These are phyloP conservation scores for Marcusenius ussheri DNA, from an alignment of 2,113 vertebrate species.

Conservation along the genomic window DNA sequence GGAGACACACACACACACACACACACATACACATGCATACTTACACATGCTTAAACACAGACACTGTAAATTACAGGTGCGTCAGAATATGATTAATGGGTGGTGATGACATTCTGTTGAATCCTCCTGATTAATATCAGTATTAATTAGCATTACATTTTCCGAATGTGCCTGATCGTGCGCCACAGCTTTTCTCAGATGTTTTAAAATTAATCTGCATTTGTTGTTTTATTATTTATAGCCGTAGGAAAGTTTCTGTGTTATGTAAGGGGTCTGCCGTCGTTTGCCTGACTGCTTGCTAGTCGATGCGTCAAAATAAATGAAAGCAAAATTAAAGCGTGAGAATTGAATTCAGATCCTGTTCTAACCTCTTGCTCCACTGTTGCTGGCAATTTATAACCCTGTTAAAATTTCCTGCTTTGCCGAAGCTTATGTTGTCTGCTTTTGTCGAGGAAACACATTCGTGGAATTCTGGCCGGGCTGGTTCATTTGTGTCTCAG, in stretches of 20 bases:
- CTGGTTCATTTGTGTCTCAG: background rate
- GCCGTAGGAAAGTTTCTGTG: background rate
- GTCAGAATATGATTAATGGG: background rate
- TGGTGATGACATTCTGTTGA: background rate
- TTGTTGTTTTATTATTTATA: background rate
- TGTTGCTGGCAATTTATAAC: constrained; percentile 22
- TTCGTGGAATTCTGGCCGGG: background rate
- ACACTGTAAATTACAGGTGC: background rate
- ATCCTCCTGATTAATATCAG: background rate
- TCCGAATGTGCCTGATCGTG: background rate
- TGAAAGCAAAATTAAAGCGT: background rate
- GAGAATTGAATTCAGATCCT: background rate
- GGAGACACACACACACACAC: background rate
- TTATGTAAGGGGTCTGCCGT: background rate
- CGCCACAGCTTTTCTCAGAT: background rate
- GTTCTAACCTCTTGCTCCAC: background rate
- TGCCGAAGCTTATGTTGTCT: constrained; percentile 10
- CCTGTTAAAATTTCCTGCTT: constrained; percentile 18
- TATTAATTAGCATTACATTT: background rate
- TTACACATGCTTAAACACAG: background rate
- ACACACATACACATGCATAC: background rate
- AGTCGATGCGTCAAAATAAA: background rate
- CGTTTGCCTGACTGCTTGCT: background rate
- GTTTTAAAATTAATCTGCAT: background rate
- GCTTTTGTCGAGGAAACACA: background rate